A percentile compares a stretch with the other conserved stretches of the same genome.
Conservation (phyloP, 2,113 vertebrate genomes). For the Takifugu flavidus region DNA sequence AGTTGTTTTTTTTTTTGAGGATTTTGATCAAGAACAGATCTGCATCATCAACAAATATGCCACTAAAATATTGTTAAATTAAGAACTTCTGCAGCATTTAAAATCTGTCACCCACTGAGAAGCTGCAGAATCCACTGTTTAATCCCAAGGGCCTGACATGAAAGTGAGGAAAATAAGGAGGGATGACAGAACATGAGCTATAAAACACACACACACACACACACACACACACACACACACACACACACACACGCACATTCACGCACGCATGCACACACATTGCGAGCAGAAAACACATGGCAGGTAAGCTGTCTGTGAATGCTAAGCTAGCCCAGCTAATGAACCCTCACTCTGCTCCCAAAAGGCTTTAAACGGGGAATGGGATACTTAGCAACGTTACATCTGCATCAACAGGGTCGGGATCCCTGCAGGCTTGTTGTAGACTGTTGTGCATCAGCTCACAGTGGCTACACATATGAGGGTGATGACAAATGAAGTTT, state of each 20-base stretch:
- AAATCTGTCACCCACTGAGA: conserved; percentile 49
- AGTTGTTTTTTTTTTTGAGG: too few species aligned
- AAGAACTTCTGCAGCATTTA: too few species aligned
- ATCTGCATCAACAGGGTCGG: conserved; percentile 59
- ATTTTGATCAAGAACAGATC: background rate
- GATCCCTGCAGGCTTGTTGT: conserved; percentile 42
- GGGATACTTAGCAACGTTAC: conserved; percentile 70
- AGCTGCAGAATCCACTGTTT: conserved; percentile 42
- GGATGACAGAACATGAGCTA: background rate
- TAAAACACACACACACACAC: conserved; percentile 1
- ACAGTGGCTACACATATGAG: conserved; percentile 19
- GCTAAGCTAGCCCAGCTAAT: conserved; percentile 34
- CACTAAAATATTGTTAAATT: too few species aligned
- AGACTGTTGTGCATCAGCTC: background rate
- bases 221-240: too few species aligned
- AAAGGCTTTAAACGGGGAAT: conserved; percentile 39
- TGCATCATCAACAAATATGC: background rate
- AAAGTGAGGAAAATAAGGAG: conserved; percentile 25
- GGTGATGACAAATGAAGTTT: background rate
- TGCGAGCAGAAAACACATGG: too few species aligned
- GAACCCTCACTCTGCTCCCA: conserved; percentile 39
- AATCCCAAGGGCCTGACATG: conserved; percentile 38
- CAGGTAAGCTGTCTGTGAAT: conserved; percentile 30
- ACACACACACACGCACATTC: background rate
- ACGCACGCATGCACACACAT: too few species aligned